phyloP scores from a whole-genome alignment of 2,113 vertebrate genomes.

The Saccopteryx leptura region DNA sequence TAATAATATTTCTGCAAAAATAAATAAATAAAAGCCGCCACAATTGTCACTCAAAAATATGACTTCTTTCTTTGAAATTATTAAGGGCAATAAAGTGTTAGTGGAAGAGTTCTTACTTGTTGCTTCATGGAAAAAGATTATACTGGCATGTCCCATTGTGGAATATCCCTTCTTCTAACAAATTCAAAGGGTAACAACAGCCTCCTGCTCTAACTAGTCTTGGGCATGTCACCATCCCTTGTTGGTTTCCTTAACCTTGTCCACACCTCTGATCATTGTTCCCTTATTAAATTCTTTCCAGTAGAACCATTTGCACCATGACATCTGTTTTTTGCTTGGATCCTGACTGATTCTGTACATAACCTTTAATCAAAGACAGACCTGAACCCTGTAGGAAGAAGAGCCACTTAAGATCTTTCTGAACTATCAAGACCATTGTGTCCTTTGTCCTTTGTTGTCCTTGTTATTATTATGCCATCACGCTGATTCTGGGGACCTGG shows the following conservation, averaged over 20 bases:
- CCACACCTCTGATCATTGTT: neutral
- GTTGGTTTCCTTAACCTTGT: neutral
- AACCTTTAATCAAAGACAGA: neutral
- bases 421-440: neutral
- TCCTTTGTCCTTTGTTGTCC: neutral
- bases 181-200: neutral
- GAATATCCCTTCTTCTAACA: neutral
- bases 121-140: neutral
- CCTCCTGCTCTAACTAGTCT: neutral
- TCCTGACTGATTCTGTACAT: neutral
- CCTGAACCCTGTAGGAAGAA: neutral
- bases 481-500: neutral
- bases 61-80: constrained; percentile 53
- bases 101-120: neutral
- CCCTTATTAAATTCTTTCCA: neutral
- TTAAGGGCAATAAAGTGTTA: constrained; percentile 22
- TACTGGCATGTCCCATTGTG: neutral
- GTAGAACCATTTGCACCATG: neutral
- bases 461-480: neutral
- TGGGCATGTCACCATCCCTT: neutral
- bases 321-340: neutral
- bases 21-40: neutral
- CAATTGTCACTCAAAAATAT: neutral
- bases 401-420: neutral
- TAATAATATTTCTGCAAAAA: neutral